These are phyloP conservation scores for Ptilodon capucinus DNA, from an alignment of 2,888 invertebrate genomes.

Conservation along the genomic window DNA sequence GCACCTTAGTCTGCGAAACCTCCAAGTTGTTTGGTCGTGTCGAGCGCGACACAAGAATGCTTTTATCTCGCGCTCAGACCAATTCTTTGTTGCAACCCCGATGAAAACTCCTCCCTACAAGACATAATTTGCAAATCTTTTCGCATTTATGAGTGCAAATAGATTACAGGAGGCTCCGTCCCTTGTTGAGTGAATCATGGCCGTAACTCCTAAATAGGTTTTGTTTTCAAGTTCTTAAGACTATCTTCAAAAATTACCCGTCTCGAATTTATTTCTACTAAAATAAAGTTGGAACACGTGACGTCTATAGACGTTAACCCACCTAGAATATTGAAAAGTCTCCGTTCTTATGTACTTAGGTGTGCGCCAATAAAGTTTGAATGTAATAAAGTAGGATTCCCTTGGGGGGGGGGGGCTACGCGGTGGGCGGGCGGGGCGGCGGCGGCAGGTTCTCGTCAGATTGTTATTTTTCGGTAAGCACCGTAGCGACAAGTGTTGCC, in stretches of 20 bases:
- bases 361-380: background rate
- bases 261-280: no score
- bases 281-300: background rate
- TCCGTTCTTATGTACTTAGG: background rate
- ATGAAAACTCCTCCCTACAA: background rate
- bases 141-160: no score
- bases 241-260: no score
- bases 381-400: background rate
- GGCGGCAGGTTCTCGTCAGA: background rate
- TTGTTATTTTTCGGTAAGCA: background rate
- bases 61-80: constrained; percentile 13
- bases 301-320: background rate
- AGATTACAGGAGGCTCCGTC: no score
- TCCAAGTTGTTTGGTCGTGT: constrained; percentile 13
- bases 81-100: background rate
- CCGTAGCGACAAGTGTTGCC: background rate
- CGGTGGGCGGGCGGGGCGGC: background rate
- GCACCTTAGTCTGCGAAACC: background rate
- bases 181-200: no score
- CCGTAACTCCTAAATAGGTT: no score
- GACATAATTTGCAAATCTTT: no score
- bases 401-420: background rate
- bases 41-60: constrained; percentile 20
- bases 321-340: background rate
- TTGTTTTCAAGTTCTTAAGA: no score